phyloP scores from a whole-genome alignment of 2,113 vertebrate species.

The Serilophus lunatus region DNA sequence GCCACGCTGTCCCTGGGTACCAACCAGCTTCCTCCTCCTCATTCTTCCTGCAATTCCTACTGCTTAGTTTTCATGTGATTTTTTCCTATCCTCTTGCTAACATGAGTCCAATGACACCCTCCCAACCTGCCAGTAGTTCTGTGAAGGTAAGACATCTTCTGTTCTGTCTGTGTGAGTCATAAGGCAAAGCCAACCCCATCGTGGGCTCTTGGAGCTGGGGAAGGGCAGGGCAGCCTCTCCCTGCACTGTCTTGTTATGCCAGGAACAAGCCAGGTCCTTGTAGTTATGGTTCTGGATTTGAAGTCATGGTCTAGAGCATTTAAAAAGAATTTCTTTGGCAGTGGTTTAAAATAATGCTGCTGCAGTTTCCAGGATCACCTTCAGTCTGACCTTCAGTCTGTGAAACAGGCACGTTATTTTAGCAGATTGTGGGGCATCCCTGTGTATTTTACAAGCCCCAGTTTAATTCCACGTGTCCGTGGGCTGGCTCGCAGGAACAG shows the following conservation, averaged over 20 bases:
- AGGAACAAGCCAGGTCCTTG: neutral
- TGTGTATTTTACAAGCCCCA: rapidly evolving
- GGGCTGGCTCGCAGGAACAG: neutral
- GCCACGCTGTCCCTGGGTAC: neutral
- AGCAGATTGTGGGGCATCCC: neutral
- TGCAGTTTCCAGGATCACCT: neutral
- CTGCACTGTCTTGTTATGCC: neutral
- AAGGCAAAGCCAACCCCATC: slow-evolving; percentile 21
- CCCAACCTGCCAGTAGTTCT: slow-evolving; percentile 75
- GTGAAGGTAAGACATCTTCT: slow-evolving; percentile 80
- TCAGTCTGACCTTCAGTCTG: neutral
- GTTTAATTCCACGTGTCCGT: neutral
- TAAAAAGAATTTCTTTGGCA: neutral
- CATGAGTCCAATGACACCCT: slow-evolving; percentile 73
- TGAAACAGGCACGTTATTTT: neutral
- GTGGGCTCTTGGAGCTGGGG: slow-evolving; percentile 28
- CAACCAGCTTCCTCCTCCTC: neutral
- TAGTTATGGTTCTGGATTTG: neutral
- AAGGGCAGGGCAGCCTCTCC: neutral
- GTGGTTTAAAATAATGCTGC: neutral
- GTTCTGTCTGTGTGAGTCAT: slow-evolving; percentile 72
- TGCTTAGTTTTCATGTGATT: slow-evolving; percentile 72
- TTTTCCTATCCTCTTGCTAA: slow-evolving; percentile 78
- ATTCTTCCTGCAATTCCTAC: slow-evolving; percentile 31
- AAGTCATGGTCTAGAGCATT: neutral